Evolutionary conservation across 2,888 invertebrate genomes (phyloP).

Genomic region (Spilarctia lutea): DNA sequence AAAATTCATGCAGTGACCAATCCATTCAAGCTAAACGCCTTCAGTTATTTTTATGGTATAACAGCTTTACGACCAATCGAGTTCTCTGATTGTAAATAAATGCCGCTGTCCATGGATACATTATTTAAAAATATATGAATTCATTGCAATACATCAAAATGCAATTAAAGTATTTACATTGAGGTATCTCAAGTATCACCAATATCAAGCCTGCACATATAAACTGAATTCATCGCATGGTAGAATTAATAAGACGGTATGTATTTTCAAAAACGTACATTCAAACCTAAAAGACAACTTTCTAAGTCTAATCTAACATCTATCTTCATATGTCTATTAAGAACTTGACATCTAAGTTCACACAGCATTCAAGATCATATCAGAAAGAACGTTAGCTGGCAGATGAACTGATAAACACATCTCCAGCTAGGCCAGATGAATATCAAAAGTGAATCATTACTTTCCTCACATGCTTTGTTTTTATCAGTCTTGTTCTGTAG

Average conservation of each 20-base stretch:
- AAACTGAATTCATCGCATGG: background rate
- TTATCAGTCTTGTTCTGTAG: background rate
- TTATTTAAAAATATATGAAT: too few relatives aligned
- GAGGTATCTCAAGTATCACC: too few relatives aligned
- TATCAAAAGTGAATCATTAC: conserved; percentile 15
- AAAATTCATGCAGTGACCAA: background rate
- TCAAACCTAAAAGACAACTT: background rate
- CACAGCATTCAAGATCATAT: conserved; percentile 14
- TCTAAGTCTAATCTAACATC: background rate
- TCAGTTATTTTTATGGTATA: background rate
- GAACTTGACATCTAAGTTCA: conserved; percentile 11
- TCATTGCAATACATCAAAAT: too few relatives aligned
- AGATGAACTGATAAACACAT: conserved; percentile 14
- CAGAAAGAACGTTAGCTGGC: conserved; percentile 11
- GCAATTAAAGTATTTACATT: too few relatives aligned
- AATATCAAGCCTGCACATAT: background rate
- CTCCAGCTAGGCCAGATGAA: conserved; percentile 2
- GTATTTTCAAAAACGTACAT: too few relatives aligned
- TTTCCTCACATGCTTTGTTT: background rate
- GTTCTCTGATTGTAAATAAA: too few relatives aligned
- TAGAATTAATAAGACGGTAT: too few relatives aligned
- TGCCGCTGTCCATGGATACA: too few relatives aligned
- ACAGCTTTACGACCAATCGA: too few relatives aligned
- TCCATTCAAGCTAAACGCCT: background rate
- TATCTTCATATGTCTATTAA: background rate